Conservation (phyloP, 2,113 vertebrate genomes). For the Callopanchax toddi region DNA sequence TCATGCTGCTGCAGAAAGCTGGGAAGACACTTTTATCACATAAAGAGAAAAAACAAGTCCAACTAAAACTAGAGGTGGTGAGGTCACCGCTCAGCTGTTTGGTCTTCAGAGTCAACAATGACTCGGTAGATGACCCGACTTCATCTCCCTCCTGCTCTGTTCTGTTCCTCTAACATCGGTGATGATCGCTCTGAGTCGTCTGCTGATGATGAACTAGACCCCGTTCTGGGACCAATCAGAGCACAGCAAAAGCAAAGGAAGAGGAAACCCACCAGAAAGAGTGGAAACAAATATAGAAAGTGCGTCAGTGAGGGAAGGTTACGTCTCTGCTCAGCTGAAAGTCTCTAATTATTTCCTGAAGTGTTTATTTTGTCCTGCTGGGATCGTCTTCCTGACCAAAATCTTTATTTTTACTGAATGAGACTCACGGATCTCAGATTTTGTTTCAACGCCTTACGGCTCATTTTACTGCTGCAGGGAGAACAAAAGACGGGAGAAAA, state of each 20-base stretch:
- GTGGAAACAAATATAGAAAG: conserved; percentile 5
- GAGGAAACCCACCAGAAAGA: conserved; percentile 9
- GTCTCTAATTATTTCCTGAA: neutral
- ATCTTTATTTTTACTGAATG: neutral
- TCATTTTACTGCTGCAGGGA: conserved; percentile 1
- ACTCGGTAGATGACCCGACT: no score
- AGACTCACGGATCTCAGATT: neutral
- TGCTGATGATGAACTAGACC: conserved; percentile 53
- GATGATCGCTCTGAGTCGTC: conserved; percentile 56
- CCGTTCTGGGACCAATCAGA: conserved; percentile 43
- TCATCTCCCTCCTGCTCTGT: no score
- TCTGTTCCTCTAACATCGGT: conserved; percentile 10
- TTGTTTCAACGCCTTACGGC: conserved; percentile 6
- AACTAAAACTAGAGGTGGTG: no score
- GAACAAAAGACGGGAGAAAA: conserved; percentile 1
- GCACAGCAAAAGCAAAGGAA: conserved; percentile 9
- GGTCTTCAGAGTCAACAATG: no score
- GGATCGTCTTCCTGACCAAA: neutral
- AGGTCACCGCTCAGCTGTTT: no score
- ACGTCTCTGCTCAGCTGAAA: neutral
- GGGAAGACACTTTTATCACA: no score
- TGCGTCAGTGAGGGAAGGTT: conserved; percentile 5
- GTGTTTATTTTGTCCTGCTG: neutral
- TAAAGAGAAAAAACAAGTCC: no score
- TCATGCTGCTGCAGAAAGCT: no score